These are phyloP conservation scores for Dryoscopus gambensis DNA, from an alignment of 2,113 vertebrate species.

Conservation along the genomic window DNA sequence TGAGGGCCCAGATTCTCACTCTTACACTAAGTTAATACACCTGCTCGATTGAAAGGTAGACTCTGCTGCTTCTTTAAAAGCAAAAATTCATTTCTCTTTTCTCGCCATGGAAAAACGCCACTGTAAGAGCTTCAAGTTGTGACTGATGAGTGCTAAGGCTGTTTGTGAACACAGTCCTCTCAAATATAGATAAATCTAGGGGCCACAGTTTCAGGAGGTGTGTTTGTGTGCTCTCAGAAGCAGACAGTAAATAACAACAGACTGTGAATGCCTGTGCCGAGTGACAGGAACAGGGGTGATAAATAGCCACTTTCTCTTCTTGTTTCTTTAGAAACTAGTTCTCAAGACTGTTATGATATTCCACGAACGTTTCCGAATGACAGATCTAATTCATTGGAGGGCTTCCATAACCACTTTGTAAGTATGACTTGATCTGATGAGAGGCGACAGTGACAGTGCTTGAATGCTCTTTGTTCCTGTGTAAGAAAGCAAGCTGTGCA, in stretches of 20 bases:
- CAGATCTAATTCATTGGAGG: conserved; percentile 91
- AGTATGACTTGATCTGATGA: conserved; percentile 71
- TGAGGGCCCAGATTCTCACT: not conserved
- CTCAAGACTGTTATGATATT: conserved; percentile 97
- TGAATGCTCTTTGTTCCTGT: not conserved
- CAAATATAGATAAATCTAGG: not conserved
- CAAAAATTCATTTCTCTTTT: not conserved
- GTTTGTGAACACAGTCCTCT: not conserved
- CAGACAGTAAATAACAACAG: conserved; percentile 6
- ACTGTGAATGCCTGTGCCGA: not conserved
- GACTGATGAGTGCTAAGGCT: not conserved
- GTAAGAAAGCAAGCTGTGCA: not conserved
- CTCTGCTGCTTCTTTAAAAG: not conserved
- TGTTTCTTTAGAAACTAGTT: conserved; percentile 85
- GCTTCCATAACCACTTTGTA: conserved; percentile 94
- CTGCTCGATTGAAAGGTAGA: not conserved
- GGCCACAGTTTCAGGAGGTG: not conserved
- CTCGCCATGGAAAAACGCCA: not conserved
- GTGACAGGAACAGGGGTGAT: not conserved
- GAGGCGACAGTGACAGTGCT: not conserved
- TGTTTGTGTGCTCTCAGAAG: not conserved
- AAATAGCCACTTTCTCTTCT: conserved; percentile 45
- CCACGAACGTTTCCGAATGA: conserved; percentile 91
- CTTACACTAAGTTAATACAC: not conserved
- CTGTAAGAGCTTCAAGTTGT: not conserved